Evolutionary conservation across 2,888 invertebrate genomes (phyloP).

Genomic region (Lepas anatifera): DNA sequence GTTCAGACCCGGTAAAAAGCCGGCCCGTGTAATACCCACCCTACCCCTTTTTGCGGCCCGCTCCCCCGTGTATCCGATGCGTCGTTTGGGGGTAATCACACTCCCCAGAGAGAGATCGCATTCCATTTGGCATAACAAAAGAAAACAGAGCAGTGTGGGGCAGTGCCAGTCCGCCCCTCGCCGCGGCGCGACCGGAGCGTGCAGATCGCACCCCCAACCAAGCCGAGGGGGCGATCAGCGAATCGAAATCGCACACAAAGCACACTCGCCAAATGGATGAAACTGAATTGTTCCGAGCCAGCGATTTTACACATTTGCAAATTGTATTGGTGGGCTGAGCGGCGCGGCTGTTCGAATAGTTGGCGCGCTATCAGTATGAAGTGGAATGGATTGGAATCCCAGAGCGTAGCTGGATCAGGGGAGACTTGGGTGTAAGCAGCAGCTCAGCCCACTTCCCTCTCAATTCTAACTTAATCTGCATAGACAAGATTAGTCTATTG

Average conservation of each 20-base stretch:
- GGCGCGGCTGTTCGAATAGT: not conserved
- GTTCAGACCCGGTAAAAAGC: not conserved
- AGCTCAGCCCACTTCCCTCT: no score
- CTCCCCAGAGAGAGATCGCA: conserved; percentile 5
- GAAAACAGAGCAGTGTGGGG: conserved; percentile 4
- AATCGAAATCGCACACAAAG: not conserved
- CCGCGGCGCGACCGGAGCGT: not conserved
- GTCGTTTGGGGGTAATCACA: conserved; percentile 6
- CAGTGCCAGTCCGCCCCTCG: not conserved
- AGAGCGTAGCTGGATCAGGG: no score
- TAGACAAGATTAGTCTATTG: no score
- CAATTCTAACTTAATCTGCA: no score
- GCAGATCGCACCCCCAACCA: not conserved
- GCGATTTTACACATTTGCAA: conserved; percentile 8
- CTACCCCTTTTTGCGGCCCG: not conserved
- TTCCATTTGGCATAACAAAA: conserved; percentile 14
- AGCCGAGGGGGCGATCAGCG: not conserved
- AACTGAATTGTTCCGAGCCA: conserved; percentile 8
- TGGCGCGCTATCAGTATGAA: not conserved
- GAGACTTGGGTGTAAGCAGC: no score
- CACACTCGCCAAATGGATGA: not conserved
- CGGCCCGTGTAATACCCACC: not conserved
- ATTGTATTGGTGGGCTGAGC: not conserved
- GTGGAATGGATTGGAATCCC: conserved; percentile 2
- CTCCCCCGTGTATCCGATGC: not conserved